Evolutionary conservation across 2,797 vertebrate genomes (phyloP).

Genomic region (Phalanger gymnotis): DNA sequence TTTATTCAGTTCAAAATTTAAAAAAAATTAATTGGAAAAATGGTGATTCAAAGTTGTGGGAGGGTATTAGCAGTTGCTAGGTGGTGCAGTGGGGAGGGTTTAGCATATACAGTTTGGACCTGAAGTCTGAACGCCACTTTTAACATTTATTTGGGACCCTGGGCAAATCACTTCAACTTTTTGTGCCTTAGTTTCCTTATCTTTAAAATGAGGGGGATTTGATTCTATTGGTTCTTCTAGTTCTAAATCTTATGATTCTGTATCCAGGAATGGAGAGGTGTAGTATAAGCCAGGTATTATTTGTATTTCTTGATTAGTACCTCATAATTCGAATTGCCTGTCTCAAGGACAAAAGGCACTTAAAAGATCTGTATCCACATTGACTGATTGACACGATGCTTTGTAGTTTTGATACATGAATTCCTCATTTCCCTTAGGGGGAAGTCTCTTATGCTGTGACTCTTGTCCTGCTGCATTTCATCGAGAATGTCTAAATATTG

Average conservation of each 20-base stretch:
- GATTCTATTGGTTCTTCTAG: neutral
- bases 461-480: conserved; percentile 98
- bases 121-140: neutral
- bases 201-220: neutral
- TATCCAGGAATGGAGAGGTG: neutral
- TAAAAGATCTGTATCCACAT: neutral
- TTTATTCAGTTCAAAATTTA: neutral
- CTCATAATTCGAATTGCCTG: neutral
- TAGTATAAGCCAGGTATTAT: neutral
- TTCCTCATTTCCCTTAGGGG: conserved; percentile 86
- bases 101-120: neutral
- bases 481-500: conserved; percentile 97
- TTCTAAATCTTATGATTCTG: neutral
- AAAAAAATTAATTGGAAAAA: neutral
- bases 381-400: neutral
- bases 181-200: neutral
- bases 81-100: neutral
- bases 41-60: neutral
- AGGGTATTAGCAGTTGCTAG: neutral
- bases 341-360: neutral
- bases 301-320: neutral
- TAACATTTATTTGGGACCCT: neutral
- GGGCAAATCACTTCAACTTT: neutral
- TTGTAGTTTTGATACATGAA: conserved; percentile 36
- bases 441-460: conserved; percentile 98